Conservation (phyloP, 1,140 invertebrate genomes). For the Drosophila pandora region DNA sequence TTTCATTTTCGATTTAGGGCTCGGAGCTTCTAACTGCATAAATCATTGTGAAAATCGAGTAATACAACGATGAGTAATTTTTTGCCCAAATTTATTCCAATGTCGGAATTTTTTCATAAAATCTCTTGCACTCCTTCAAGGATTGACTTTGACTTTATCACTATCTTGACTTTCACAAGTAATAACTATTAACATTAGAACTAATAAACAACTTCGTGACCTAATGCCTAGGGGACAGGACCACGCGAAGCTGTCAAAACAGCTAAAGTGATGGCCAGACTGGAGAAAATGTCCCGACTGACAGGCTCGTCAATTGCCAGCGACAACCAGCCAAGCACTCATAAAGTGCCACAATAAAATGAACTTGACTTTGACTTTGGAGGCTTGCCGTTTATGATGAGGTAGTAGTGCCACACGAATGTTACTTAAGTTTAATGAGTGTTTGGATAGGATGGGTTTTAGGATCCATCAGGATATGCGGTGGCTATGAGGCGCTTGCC, state of each 20-base stretch:
- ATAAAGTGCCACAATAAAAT: conserved; percentile 40
- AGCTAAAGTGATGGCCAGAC: conserved; percentile 23
- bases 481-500: conserved; percentile 90
- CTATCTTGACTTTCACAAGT: conserved; percentile 15
- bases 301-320: conserved; percentile 45
- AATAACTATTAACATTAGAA: conserved; percentile 55
- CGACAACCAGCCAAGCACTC: conserved; percentile 29
- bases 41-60: no score
- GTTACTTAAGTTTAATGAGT: conserved; percentile 29
- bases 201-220: conserved; percentile 55
- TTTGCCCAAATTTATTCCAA: background rate
- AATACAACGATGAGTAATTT: no score
- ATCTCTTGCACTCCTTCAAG: background rate
- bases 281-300: conserved; percentile 30
- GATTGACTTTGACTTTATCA: conserved; percentile 6
- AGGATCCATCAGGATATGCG: conserved; percentile 85
- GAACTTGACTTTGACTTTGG: conserved; percentile 50
- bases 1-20: no score
- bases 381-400: conserved; percentile 22
- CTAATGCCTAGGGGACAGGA: conserved; percentile 24
- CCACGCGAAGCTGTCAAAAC: conserved; percentile 62
- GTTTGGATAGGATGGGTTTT: conserved; percentile 5
- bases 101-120: no score
- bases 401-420: conserved; percentile 16
- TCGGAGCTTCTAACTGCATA: no score